phyloP scores from a whole-genome alignment of 2,888 invertebrate genomes.

The Epinotia nisella region DNA sequence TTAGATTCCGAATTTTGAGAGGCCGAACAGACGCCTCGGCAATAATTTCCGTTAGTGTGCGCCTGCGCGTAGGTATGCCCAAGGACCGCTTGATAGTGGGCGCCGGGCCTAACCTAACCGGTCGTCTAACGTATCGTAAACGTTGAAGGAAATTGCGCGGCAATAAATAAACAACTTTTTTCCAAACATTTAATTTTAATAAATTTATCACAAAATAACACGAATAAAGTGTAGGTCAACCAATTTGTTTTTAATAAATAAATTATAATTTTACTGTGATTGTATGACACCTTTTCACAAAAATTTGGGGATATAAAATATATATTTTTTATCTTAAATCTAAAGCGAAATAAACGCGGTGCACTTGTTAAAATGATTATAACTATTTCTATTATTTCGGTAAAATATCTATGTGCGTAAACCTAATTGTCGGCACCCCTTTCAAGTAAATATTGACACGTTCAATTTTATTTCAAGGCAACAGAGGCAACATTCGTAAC shows the following conservation, averaged over 20 bases:
- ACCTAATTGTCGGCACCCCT: too few relatives aligned
- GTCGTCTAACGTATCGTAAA: too few relatives aligned
- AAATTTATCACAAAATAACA: constrained; percentile 38
- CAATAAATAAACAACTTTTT: background rate
- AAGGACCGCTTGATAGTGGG: too few relatives aligned
- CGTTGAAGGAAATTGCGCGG: background rate
- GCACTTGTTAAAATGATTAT: background rate
- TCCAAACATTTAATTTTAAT: constrained; percentile 18
- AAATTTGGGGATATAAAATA: constrained; percentile 15
- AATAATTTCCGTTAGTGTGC: too few relatives aligned
- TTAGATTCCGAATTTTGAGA: too few relatives aligned
- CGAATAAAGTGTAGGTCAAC: constrained; percentile 20
- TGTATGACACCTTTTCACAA: constrained; percentile 26
- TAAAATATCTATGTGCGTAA: background rate
- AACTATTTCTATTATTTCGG: background rate
- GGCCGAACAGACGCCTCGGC: too few relatives aligned
- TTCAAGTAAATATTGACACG: background rate
- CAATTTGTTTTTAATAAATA: constrained; percentile 26
- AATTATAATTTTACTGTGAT: constrained; percentile 14
- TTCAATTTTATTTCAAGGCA: background rate
- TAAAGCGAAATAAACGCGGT: background rate
- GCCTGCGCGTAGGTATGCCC: too few relatives aligned
- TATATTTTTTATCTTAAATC: constrained; percentile 3
- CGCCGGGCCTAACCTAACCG: too few relatives aligned
- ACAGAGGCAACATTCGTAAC: background rate